Evolutionary conservation across 1,140 invertebrate genomes (phyloP).

Genomic region (Akabosia matsudoensis): DNA sequence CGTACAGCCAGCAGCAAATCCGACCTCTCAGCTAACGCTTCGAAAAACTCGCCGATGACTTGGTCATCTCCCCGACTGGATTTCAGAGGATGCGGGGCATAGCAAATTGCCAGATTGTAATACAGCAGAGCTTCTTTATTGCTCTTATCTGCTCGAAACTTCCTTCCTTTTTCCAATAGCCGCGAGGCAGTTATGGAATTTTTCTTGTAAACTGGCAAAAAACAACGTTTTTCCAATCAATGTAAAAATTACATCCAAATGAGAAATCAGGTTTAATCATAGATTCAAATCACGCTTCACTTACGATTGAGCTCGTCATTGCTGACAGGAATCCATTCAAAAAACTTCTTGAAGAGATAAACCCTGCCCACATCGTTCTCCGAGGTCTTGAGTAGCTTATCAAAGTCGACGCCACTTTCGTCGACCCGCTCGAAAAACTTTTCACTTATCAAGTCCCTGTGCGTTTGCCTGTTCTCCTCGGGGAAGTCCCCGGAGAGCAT

Average conservation of each 20-base stretch:
- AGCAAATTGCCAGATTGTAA: constrained; percentile 37
- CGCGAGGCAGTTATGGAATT: constrained; percentile 8
- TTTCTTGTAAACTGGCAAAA: neutral
- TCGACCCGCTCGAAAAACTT: constrained; percentile 11
- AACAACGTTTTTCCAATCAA: neutral
- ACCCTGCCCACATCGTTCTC: neutral
- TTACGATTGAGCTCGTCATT: constrained; percentile 11
- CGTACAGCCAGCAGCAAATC: constrained; percentile 22
- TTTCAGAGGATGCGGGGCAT: constrained; percentile 12
- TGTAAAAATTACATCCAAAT: neutral
- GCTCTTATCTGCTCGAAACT: neutral
- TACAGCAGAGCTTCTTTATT: constrained; percentile 30
- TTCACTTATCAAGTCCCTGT: constrained; percentile 1
- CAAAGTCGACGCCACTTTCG: constrained; percentile 5
- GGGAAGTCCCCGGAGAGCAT: constrained; percentile 1
- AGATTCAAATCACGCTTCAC: too few species aligned
- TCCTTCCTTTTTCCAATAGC: constrained; percentile 1
- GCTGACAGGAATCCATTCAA: neutral
- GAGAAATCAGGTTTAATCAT: neutral
- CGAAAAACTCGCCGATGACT: constrained; percentile 8
- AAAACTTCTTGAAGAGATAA: constrained; percentile 5
- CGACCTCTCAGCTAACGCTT: constrained; percentile 24
- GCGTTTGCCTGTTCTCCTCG: neutral
- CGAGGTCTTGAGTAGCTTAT: neutral
- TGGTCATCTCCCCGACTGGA: neutral